Percentiles rank a stretch among this genome's conserved stretches.
These are phyloP conservation scores for Lochmaea capreae DNA, from an alignment of 2,888 invertebrate species.

Conservation along the genomic window DNA sequence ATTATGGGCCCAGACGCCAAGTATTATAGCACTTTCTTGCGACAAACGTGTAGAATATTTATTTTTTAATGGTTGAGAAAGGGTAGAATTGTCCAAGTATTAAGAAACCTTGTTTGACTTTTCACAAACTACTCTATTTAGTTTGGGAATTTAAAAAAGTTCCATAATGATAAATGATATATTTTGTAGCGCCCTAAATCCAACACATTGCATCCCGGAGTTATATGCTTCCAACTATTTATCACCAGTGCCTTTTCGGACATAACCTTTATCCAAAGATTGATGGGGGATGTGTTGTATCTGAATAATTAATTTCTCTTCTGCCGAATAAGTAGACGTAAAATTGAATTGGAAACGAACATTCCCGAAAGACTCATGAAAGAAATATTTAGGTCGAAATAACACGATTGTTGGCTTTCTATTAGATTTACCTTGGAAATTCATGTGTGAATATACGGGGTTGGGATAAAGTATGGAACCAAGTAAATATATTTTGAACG, in stretches of 20 bases:
- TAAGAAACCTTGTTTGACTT: too few species aligned
- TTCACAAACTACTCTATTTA: neutral
- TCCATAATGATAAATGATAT: constrained; percentile 20
- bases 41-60: too few species aligned
- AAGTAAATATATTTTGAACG: too few species aligned
- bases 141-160: constrained; percentile 14
- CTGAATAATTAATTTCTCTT: constrained; percentile 40
- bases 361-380: constrained; percentile 29
- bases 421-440: neutral
- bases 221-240: constrained; percentile 35
- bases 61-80: too few species aligned
- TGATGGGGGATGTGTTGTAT: constrained; percentile 37
- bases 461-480: too few species aligned
- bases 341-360: constrained; percentile 38
- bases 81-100: too few species aligned
- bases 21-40: too few species aligned
- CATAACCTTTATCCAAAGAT: constrained; percentile 38
- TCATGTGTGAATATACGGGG: neutral
- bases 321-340: constrained; percentile 30
- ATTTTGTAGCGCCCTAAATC: constrained; percentile 14
- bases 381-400: constrained; percentile 30
- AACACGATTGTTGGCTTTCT: constrained; percentile 21
- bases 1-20: too few species aligned
- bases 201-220: constrained; percentile 16
- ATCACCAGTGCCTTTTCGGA: constrained; percentile 37